Conservation (phyloP, 92 coral and sea anemone species). For the Paramuricea clavata region DNA sequence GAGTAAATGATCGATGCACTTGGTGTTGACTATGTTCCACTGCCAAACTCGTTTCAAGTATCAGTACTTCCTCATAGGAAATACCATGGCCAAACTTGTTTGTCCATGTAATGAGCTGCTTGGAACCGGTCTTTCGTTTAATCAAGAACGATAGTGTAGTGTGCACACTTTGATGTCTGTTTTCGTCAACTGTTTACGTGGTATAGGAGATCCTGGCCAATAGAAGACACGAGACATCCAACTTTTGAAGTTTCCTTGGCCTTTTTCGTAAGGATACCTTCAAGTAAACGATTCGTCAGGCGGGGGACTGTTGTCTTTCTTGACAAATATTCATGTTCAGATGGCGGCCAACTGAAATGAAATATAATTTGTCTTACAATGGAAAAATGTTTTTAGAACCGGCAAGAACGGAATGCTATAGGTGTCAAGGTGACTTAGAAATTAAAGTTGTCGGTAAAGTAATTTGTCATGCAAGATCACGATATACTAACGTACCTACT, state of each 20-base stretch:
- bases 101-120: conserved; percentile 1
- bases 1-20: conserved; percentile 18
- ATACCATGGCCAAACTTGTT: conserved; percentile 43
- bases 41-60: conserved; percentile 28
- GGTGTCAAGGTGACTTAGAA: too few relatives aligned
- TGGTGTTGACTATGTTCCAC: conserved; percentile 29
- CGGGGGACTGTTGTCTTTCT: neutral
- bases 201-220: neutral
- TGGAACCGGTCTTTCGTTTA: conserved; percentile 1
- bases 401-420: too few relatives aligned
- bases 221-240: neutral
- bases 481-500: neutral
- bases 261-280: conserved; percentile 1
- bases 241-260: neutral
- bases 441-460: too few relatives aligned
- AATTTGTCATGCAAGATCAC: too few relatives aligned
- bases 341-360: neutral
- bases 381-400: too few relatives aligned
- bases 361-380: too few relatives aligned
- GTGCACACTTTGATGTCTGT: neutral
- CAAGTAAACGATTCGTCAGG: neutral
- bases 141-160: neutral
- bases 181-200: neutral
- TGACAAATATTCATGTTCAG: neutral
- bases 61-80: conserved; percentile 20